Conservation (phyloP, 2,797 vertebrate species). For the Onychomys torridus region DNA sequence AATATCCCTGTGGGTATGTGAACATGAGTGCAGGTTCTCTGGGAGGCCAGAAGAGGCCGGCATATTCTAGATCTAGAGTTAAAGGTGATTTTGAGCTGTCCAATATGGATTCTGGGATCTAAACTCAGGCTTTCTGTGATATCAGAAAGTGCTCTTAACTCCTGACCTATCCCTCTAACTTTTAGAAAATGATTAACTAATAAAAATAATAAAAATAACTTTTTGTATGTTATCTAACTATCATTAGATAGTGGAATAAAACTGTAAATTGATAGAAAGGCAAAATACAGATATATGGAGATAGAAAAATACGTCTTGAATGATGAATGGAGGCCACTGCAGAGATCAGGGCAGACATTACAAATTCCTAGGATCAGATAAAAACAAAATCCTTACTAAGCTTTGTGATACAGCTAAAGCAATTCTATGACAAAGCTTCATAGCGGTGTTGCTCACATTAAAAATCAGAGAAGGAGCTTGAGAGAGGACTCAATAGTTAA, state of each 20-base stretch:
- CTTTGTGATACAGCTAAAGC: not conserved
- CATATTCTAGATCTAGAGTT: no score
- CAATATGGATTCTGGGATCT: no score
- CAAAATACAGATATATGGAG: not conserved
- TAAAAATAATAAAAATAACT: not conserved
- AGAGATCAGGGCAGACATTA: not conserved
- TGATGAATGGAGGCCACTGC: not conserved
- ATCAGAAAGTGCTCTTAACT: no score
- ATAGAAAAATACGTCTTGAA: not conserved
- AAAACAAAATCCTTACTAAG: not conserved
- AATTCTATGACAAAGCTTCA: not conserved
- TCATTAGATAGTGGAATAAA: not conserved
- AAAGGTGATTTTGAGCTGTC: no score
- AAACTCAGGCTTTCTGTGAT: no score
- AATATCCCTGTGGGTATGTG: no score
- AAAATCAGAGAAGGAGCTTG: not conserved
- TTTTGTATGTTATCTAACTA: not conserved
- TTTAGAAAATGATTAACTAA: not conserved
- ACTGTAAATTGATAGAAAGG: not conserved
- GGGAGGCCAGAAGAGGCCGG: no score
- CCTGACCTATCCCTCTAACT: not conserved
- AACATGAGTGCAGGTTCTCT: no score
- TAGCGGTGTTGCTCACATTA: not conserved
- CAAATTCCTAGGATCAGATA: not conserved
- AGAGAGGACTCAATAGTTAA: not conserved